Conservation (phyloP, 2,113 vertebrate genomes). For the Phaethon lepturus region DNA sequence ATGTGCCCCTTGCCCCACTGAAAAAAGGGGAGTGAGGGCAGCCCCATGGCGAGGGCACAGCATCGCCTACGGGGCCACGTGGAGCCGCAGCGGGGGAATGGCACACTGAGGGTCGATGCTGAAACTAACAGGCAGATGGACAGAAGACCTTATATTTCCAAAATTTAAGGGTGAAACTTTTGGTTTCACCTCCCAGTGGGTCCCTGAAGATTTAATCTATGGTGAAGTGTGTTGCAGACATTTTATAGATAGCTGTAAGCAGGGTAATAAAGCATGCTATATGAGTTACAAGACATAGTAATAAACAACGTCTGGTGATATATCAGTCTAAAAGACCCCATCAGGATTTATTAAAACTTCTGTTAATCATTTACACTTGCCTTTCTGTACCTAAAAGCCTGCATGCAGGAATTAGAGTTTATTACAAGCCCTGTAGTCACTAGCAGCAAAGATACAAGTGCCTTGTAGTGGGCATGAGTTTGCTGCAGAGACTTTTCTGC, state of each 20-base stretch:
- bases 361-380: not conserved
- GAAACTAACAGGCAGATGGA: not conserved
- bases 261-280: not conserved
- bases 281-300: not conserved
- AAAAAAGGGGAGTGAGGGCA: not conserved
- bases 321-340: not conserved
- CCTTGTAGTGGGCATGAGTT: not conserved
- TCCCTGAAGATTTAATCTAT: not conserved
- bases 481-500: not conserved
- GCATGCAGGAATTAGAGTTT: not conserved
- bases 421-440: not conserved
- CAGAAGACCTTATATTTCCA: not conserved
- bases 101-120: not conserved
- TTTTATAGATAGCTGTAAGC: not conserved
- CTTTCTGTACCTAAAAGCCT: not conserved
- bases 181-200: not conserved
- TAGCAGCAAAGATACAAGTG: not conserved
- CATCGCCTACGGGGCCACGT: fast-evolving
- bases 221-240: not conserved
- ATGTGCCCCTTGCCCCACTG: not conserved
- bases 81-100: not conserved
- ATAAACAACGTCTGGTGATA: constrained; percentile 13
- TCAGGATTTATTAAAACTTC: constrained; percentile 47
- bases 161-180: not conserved
- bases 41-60: fast-evolving